Evolutionary conservation across 2,888 invertebrate species (phyloP).

Genomic region (Coenonympha arcania): DNA sequence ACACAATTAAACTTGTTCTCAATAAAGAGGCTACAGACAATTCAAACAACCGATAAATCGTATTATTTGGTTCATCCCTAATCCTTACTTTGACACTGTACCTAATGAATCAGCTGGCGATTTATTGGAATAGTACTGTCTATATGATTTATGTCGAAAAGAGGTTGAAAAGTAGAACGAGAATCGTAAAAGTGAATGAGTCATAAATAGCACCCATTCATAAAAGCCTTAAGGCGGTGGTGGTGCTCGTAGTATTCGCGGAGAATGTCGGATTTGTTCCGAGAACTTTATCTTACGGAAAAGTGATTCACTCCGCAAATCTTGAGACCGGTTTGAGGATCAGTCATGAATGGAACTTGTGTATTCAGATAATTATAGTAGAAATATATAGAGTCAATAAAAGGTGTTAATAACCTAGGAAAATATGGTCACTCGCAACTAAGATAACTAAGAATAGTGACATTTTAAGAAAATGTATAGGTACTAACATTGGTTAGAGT

Average conservation of each 20-base stretch:
- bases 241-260: conserved; percentile 25
- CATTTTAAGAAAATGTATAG: too few species aligned
- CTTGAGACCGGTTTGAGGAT: conserved; percentile 8
- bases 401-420: neutral
- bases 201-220: conserved; percentile 32
- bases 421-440: neutral
- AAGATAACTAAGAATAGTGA: neutral
- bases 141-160: conserved; percentile 14
- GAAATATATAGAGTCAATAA: conserved; percentile 2
- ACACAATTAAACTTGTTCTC: too few species aligned
- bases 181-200: conserved; percentile 30
- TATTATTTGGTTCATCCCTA: too few species aligned
- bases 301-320: conserved; percentile 14
- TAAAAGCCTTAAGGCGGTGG: conserved; percentile 22
- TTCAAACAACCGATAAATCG: too few species aligned
- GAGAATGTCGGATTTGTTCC: conserved; percentile 36
- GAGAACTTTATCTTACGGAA: conserved; percentile 34
- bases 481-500: too few species aligned
- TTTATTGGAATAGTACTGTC: neutral
- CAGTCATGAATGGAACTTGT: conserved; percentile 11
- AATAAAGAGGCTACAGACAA: too few species aligned
- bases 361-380: neutral
- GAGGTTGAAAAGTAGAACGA: conserved; percentile 20
- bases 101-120: conserved; percentile 1
- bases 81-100: too few species aligned